Percentiles rank a stretch among this genome's conserved stretches.
These are phyloP conservation scores for Deilephila porcellus DNA, from an alignment of 2,888 invertebrate genomes.

Conservation along the genomic window DNA sequence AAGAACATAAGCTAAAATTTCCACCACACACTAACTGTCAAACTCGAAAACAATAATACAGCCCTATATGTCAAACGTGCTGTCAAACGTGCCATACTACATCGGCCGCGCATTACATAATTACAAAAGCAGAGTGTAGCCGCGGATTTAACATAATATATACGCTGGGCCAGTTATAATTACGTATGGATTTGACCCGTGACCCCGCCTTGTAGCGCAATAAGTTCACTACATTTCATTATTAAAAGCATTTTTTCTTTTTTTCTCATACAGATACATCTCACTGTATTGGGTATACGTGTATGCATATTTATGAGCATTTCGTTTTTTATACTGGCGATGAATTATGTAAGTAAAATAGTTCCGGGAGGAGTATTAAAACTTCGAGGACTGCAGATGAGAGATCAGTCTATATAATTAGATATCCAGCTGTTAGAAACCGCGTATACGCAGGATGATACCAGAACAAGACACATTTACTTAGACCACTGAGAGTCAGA, in stretches of 20 bases:
- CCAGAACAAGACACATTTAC: too few species aligned
- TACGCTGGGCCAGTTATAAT: conserved; percentile 25
- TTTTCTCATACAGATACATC: neutral
- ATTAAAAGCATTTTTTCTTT: neutral
- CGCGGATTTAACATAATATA: conserved; percentile 28
- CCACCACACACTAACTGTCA: neutral
- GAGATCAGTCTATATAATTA: too few species aligned
- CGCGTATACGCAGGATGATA: too few species aligned
- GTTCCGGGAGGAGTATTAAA: too few species aligned
- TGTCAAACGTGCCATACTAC: neutral
- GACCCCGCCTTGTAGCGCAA: conserved; percentile 26
- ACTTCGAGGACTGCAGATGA: too few species aligned
- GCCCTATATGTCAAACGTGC: neutral
- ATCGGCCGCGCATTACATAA: neutral
- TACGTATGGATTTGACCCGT: conserved; percentile 27
- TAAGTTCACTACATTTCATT: conserved; percentile 8
- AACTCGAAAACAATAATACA: neutral
- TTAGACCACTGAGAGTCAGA: too few species aligned
- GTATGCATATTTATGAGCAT: neutral
- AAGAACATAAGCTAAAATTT: neutral
- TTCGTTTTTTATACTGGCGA: too few species aligned
- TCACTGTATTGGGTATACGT: neutral
- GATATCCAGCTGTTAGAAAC: too few species aligned
- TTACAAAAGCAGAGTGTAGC: conserved; percentile 8
- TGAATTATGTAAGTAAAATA: too few species aligned